Percentiles rank a stretch among this genome's conserved stretches.
phyloP scores from a whole-genome alignment of 2,888 invertebrate species.

The Proisotoma minuta region DNA sequence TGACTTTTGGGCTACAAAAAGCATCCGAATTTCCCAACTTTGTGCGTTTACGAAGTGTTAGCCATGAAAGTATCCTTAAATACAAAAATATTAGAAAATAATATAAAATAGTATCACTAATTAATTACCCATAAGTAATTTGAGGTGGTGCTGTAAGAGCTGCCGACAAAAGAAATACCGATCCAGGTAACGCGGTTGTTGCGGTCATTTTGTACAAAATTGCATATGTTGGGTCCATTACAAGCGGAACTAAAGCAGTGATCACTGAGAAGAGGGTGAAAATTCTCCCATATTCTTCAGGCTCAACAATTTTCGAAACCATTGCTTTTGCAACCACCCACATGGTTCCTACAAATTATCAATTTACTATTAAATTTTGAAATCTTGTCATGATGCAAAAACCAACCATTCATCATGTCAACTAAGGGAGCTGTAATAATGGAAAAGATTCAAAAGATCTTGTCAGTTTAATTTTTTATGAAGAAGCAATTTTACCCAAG shows the following conservation, averaged over 20 bases:
- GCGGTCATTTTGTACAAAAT: slow-evolving; percentile 31
- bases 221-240: slow-evolving; percentile 35
- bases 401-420: slow-evolving; percentile 37
- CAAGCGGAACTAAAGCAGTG: slow-evolving; percentile 29
- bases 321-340: slow-evolving; percentile 32
- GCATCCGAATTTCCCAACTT: no score
- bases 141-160: slow-evolving; percentile 36
- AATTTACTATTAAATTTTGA: no score
- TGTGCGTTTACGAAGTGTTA: no score
- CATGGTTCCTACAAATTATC: no score
- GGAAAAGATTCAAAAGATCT: no score
- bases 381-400: no score
- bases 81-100: no score
- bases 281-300: slow-evolving; percentile 32
- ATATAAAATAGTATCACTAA: no score
- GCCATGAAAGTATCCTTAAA: no score
- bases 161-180: slow-evolving; percentile 38
- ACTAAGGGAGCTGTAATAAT: slow-evolving; percentile 30
- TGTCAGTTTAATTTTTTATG: background rate
- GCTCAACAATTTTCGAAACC: slow-evolving; percentile 32
- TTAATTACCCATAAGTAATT: slow-evolving; percentile 32
- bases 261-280: slow-evolving; percentile 32
- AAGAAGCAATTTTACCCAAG: no score
- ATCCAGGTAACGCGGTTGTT: slow-evolving; percentile 25
- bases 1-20: no score